Evolutionary conservation across 2,888 invertebrate genomes (phyloP).

Genomic region (Eupithecia insigniata): DNA sequence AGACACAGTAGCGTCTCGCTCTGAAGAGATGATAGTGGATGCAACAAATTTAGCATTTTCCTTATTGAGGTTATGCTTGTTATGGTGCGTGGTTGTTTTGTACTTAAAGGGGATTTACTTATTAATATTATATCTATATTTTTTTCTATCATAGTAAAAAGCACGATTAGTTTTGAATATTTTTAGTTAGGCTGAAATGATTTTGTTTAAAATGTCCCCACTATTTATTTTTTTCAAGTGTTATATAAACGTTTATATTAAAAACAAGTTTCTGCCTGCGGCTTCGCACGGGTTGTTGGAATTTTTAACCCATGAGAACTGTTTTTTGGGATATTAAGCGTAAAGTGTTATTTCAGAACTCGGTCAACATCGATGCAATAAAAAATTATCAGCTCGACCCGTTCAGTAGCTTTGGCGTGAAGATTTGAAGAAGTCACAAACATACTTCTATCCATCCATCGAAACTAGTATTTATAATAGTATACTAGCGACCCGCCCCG

Average conservation of each 20-base stretch:
- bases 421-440: neutral
- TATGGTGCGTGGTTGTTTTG: neutral
- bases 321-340: no score
- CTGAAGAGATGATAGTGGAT: neutral
- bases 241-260: no score
- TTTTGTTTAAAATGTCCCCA: neutral
- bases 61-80: neutral
- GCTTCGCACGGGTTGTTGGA: neutral
- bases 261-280: no score
- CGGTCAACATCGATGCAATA: no score
- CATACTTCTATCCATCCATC: neutral
- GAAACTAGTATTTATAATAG: neutral
- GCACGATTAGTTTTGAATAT: neutral
- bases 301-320: neutral
- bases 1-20: neutral
- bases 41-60: constrained; percentile 1
- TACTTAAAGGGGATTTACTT: constrained; percentile 5
- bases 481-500: no score
- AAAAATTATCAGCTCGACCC: no score
- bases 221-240: neutral
- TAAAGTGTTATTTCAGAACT: no score
- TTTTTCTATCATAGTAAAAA: neutral
- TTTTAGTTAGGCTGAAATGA: neutral
- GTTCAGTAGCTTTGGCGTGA: neutral
- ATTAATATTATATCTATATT: neutral